Evolutionary conservation across 2,888 invertebrate species (phyloP).

Genomic region (Nesidiocoris tenuis): DNA sequence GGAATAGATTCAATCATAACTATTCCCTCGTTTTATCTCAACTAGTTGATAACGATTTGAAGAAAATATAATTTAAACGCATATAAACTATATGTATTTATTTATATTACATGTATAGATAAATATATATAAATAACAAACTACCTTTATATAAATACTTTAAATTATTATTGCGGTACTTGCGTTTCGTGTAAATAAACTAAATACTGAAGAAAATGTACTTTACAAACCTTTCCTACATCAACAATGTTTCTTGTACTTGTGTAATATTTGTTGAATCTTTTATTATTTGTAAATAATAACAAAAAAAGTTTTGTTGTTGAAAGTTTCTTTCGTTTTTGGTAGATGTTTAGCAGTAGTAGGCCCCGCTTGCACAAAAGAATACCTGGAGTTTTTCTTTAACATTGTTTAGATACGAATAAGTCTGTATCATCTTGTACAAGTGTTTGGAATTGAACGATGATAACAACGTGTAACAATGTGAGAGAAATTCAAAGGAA

Average conservation of each 20-base stretch:
- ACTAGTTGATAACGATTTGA: constrained; percentile 13
- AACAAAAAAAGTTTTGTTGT: constrained; percentile 36
- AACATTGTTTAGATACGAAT: constrained; percentile 44
- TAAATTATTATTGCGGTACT: constrained; percentile 47
- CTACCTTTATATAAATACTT: constrained; percentile 46
- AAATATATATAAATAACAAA: constrained; percentile 46
- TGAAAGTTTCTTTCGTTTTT: constrained; percentile 43
- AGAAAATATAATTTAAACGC: constrained; percentile 24
- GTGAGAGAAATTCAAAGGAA: constrained; percentile 36
- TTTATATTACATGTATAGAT: constrained; percentile 39
- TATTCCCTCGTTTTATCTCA: constrained; percentile 20
- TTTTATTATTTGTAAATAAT: constrained; percentile 39
- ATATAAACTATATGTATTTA: constrained; percentile 35
- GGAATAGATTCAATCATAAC: not conserved
- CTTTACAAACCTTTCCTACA: constrained; percentile 26
- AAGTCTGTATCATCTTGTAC: constrained; percentile 34
- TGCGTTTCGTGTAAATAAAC: constrained; percentile 39
- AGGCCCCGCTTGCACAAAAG: constrained; percentile 47
- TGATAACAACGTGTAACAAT: constrained; percentile 37
- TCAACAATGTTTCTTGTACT: constrained; percentile 19
- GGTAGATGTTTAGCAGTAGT: constrained; percentile 45
- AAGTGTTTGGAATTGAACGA: constrained; percentile 43
- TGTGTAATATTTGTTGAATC: constrained; percentile 21
- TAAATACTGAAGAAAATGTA: constrained; percentile 10
- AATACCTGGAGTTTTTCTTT: constrained; percentile 33